Evolutionary conservation across 2,888 invertebrate genomes (phyloP).

Genomic region (Nymphalis c-album): DNA sequence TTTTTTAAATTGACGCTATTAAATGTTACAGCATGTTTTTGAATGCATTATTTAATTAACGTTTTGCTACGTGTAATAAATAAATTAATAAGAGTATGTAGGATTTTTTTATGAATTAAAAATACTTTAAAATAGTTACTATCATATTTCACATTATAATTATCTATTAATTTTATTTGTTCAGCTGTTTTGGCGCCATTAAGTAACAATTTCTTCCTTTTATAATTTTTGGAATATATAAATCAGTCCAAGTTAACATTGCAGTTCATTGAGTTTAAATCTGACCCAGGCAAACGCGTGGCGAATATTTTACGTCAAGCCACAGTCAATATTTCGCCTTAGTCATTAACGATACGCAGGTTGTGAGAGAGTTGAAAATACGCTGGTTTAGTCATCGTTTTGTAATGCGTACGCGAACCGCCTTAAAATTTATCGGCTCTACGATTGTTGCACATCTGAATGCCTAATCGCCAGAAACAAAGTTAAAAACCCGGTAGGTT

Average conservation of each 20-base stretch:
- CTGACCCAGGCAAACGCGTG: constrained; percentile 29
- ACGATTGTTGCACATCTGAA: constrained; percentile 38
- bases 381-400: constrained; percentile 68
- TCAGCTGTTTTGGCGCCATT: too few species aligned
- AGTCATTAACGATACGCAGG: constrained; percentile 42
- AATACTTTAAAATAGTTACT: too few species aligned
- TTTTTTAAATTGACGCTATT: too few species aligned
- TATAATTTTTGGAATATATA: background rate
- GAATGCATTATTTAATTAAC: too few species aligned
- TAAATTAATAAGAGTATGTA: too few species aligned
- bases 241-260: background rate
- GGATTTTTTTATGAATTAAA: too few species aligned
- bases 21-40: too few species aligned
- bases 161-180: too few species aligned
- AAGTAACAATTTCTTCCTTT: background rate
- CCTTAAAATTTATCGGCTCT: constrained; percentile 60
- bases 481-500: constrained; percentile 13
- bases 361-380: constrained; percentile 44
- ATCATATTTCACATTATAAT: too few species aligned
- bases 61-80: too few species aligned
- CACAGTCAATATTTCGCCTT: constrained; percentile 38
- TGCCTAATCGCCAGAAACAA: constrained; percentile 30
- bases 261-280: constrained; percentile 5
- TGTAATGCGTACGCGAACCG: constrained; percentile 67
- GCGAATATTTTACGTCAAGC: constrained; percentile 35